These are phyloP conservation scores for Nyctereutes procyonoides DNA, from an alignment of 2,113 vertebrate genomes.

Conservation along the genomic window DNA sequence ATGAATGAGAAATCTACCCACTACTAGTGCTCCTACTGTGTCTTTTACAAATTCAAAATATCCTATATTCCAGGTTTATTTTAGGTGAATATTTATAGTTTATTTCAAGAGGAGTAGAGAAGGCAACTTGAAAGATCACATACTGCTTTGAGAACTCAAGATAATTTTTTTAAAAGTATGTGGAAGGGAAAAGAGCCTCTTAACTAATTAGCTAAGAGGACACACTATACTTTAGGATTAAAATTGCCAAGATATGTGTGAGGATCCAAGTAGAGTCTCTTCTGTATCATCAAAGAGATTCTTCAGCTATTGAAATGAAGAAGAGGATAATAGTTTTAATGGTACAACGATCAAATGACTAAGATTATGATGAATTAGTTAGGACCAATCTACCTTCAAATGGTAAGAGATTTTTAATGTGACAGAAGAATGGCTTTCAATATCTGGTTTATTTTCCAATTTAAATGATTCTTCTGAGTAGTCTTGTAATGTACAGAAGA, in stretches of 20 bases:
- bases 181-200: conserved; percentile 39
- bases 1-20: not conserved
- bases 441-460: conserved; percentile 62
- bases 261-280: conserved; percentile 34
- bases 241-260: conserved; percentile 30
- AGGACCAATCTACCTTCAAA: conserved; percentile 65
- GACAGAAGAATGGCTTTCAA: conserved; percentile 47
- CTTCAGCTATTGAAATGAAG: conserved; percentile 50
- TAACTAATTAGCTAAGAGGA: conserved; percentile 55
- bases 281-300: conserved; percentile 54
- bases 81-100: conserved; percentile 36
- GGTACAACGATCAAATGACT: conserved; percentile 34
- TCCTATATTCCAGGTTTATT: conserved; percentile 26
- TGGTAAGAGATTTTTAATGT: conserved; percentile 55
- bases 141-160: conserved; percentile 42
- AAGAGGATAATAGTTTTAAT: conserved; percentile 51
- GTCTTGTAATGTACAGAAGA: conserved; percentile 50
- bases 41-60: conserved; percentile 42
- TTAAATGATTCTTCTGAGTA: conserved; percentile 57
- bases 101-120: conserved; percentile 44
- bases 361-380: conserved; percentile 62
- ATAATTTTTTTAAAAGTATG: conserved; percentile 60
- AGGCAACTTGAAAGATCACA: conserved; percentile 38
- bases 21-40: not conserved
- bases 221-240: conserved; percentile 58